Conservation (phyloP, 2,797 vertebrate species). For the Pipistrellus kuhlii region DNA sequence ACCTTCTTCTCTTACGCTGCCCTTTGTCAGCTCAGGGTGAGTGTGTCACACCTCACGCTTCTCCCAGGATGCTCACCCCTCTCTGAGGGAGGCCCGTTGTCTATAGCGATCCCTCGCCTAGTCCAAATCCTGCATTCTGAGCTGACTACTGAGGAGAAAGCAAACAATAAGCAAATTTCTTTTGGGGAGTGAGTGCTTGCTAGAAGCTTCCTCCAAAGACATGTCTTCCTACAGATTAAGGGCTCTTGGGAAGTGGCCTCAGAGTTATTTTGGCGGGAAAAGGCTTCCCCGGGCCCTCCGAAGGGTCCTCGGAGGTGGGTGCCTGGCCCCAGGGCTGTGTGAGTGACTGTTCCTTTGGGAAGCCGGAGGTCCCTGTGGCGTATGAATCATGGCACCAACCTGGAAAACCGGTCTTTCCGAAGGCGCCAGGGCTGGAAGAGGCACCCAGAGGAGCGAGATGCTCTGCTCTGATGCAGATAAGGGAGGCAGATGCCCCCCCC, state of each 20-base stretch:
- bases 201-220: not conserved
- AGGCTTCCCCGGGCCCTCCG: not conserved
- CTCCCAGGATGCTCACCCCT: not conserved
- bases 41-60: not conserved
- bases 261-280: not conserved
- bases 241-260: not conserved
- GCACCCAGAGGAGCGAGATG: accelerated
- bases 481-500: no score
- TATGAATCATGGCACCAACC: accelerated
- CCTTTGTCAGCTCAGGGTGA: not conserved
- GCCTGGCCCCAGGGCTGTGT: not conserved
- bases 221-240: not conserved
- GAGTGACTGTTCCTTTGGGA: not conserved
- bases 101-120: not conserved
- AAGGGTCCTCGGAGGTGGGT: not conserved
- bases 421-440: not conserved
- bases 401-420: not conserved
- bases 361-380: accelerated
- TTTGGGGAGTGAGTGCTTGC: not conserved
- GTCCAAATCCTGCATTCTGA: not conserved
- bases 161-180: not conserved
- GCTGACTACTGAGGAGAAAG: not conserved
- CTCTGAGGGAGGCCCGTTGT: not conserved
- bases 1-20: not conserved
- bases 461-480: not conserved